These are phyloP conservation scores for Aramus guarauna DNA, from an alignment of 2,113 vertebrate genomes.

Conservation along the genomic window DNA sequence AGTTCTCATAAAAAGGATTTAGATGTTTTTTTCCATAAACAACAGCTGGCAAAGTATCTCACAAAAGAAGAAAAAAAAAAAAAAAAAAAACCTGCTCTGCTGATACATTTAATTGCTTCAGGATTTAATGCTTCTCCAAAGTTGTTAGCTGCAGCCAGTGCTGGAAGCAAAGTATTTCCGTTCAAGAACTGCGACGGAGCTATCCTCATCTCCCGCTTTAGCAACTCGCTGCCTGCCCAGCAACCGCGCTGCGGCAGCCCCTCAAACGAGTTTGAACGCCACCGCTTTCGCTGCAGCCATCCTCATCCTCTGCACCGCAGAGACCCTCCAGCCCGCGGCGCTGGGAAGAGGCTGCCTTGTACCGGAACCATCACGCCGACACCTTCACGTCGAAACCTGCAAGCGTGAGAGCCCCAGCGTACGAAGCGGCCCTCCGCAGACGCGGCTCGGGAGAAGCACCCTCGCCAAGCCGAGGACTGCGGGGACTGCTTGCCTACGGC, in stretches of 20 bases:
- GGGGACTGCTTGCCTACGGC: neutral
- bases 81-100: neutral
- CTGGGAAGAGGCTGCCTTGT: neutral
- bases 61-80: neutral
- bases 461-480: neutral
- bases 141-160: neutral
- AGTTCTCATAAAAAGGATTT: slow-evolving; percentile 17
- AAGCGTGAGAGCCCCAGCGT: neutral
- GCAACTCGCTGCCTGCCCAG: neutral
- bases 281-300: neutral
- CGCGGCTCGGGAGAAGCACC: neutral
- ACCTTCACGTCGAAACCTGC: accelerated
- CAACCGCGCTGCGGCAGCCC: neutral
- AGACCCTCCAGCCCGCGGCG: accelerated
- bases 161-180: neutral
- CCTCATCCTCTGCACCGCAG: neutral
- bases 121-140: slow-evolving; percentile 5
- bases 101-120: slow-evolving; percentile 16
- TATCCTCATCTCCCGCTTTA: neutral
- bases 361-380: neutral
- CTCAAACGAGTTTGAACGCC: neutral
- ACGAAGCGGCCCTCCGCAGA: neutral
- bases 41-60: slow-evolving; percentile 46
- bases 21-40: neutral
- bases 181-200: neutral